Conservation (phyloP, 2,888 invertebrate genomes). For the Lithophane semibrunnea region DNA sequence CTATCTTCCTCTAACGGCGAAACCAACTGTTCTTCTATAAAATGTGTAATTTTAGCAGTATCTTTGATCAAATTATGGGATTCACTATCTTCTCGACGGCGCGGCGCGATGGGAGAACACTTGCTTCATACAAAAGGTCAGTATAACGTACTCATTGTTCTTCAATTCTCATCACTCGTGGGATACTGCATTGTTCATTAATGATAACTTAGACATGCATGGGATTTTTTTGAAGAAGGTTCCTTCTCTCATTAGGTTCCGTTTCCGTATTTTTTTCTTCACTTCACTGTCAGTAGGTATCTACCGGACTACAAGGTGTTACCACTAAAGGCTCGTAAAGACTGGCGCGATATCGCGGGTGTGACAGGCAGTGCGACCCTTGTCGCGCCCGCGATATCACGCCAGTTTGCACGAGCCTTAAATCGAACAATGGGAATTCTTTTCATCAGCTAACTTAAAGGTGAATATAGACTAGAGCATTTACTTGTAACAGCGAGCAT, state of each 20-base stretch:
- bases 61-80: slow-evolving; percentile 57
- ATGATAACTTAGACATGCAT: slow-evolving; percentile 19
- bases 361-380: too few relatives aligned
- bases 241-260: slow-evolving; percentile 11
- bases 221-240: slow-evolving; percentile 35
- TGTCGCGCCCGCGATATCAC: too few relatives aligned
- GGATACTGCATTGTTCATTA: slow-evolving; percentile 50
- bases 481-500: too few relatives aligned
- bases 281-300: too few relatives aligned
- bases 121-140: slow-evolving; percentile 62
- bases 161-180: slow-evolving; percentile 58
- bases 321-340: not conserved
- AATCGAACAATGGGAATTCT: too few relatives aligned
- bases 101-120: slow-evolving; percentile 47
- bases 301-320: not conserved
- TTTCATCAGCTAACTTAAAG: too few relatives aligned
- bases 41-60: slow-evolving; percentile 52
- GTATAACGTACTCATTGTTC: slow-evolving; percentile 55
- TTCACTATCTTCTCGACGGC: slow-evolving; percentile 21
- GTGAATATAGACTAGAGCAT: too few relatives aligned
- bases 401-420: too few relatives aligned
- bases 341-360: too few relatives aligned
- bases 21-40: slow-evolving; percentile 37
- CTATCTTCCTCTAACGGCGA: slow-evolving; percentile 15
- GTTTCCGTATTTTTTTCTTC: slow-evolving; percentile 36